A percentile compares a stretch with the other conserved stretches of the same genome.
Conservation (phyloP, 2,113 vertebrate species). For the Alces alces region DNA sequence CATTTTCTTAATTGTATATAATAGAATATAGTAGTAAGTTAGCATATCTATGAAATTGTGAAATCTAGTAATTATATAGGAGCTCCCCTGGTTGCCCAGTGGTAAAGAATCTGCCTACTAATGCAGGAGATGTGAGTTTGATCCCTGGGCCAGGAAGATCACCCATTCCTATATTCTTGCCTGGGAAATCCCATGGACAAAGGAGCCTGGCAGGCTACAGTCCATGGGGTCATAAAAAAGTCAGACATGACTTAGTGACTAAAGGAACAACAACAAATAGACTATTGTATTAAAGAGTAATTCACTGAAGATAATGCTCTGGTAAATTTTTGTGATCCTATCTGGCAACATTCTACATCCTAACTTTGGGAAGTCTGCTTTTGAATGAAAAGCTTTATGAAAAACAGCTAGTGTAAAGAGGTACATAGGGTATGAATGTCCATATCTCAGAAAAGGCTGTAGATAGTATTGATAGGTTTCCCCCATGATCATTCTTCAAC, state of each 20-base stretch:
- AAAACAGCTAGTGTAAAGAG: not conserved
- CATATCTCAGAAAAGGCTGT: not conserved
- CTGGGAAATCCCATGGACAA: not conserved
- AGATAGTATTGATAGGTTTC: not conserved
- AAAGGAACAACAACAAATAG: not conserved
- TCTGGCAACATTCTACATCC: not conserved
- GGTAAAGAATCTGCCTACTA: not conserved
- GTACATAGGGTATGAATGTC: not conserved
- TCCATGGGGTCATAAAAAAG: not conserved
- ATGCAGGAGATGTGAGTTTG: not conserved
- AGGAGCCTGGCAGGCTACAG: not conserved
- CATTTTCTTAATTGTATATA: not conserved
- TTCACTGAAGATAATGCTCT: not conserved
- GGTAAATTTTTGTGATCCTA: not conserved
- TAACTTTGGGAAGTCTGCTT: not conserved
- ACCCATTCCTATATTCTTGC: not conserved
- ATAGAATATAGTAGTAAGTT: not conserved
- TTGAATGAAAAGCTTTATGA: not conserved
- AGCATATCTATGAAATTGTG: not conserved
- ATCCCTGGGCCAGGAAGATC: not conserved
- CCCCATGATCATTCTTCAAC: not conserved
- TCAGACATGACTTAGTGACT: not conserved
- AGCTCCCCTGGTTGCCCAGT: not conserved
- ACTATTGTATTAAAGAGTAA: not conserved
- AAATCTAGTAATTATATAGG: not conserved